Conservation (phyloP, 2,113 vertebrate genomes). For the Mohoua ochrocephala region DNA sequence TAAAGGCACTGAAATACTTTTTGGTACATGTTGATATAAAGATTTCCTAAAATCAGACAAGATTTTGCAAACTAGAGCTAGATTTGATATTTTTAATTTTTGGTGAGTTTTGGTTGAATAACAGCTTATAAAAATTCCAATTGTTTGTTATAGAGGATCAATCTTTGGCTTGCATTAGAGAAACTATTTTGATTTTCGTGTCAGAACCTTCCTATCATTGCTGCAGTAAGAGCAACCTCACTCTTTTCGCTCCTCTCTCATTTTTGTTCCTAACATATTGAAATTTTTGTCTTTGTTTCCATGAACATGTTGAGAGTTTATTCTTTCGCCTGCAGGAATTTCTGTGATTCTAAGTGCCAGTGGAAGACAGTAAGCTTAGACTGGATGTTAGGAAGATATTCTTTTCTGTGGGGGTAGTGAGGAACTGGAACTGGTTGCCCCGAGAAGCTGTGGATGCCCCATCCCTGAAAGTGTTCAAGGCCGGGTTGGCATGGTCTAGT, state of each 20-base stretch:
- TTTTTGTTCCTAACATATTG: not conserved
- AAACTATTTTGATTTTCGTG: not conserved
- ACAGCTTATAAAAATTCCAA: not conserved
- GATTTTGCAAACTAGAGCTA: not conserved
- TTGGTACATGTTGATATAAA: not conserved
- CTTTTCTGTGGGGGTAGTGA: not conserved
- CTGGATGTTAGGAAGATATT: not conserved
- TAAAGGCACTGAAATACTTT: not conserved
- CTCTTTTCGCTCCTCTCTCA: not conserved
- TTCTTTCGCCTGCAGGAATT: not conserved
- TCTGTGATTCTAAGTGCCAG: not conserved
- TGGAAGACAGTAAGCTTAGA: not conserved
- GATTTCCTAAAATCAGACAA: not conserved
- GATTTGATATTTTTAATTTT: not conserved
- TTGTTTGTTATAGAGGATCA: not conserved
- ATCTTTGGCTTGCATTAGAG: not conserved
- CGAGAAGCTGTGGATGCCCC: not conserved
- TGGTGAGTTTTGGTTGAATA: not conserved
- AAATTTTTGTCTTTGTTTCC: not conserved
- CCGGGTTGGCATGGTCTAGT: not conserved
- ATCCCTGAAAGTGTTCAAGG: too few relatives aligned
- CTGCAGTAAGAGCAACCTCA: not conserved
- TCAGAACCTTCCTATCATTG: not conserved
- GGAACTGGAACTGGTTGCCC: not conserved
- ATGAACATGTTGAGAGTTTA: not conserved